These are phyloP conservation scores for Acleris laterana DNA, from an alignment of 2,888 invertebrate species.

Conservation along the genomic window DNA sequence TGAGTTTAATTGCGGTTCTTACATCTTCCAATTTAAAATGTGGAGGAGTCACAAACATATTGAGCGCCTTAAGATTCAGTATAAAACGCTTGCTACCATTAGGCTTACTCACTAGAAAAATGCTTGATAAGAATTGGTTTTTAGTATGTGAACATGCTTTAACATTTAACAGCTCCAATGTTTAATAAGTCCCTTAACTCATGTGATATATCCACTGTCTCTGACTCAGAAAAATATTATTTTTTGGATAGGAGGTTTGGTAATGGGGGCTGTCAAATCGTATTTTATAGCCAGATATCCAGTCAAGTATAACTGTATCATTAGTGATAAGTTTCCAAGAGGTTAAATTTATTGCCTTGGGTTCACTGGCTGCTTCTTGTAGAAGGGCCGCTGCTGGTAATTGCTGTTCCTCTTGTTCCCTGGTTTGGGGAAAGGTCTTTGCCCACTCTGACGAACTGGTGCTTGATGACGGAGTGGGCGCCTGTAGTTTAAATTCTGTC, in stretches of 20 bases:
- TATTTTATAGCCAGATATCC: constrained; percentile 5
- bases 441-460: too few relatives aligned
- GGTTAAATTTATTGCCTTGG: not conserved
- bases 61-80: not conserved
- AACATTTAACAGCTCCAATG: not conserved
- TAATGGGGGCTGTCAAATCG: not conserved
- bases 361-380: not conserved
- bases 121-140: not conserved
- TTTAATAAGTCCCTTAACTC: too few relatives aligned
- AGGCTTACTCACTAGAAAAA: not conserved
- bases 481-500: too few relatives aligned
- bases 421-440: too few relatives aligned
- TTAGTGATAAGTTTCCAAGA: constrained; percentile 1
- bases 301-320: not conserved
- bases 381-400: not conserved
- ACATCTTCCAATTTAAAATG: constrained; percentile 1
- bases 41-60: not conserved
- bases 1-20: constrained; percentile 9
- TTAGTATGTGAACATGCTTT: not conserved
- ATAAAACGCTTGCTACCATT: constrained; percentile 1
- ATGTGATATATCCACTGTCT: too few relatives aligned
- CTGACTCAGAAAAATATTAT: too few relatives aligned
- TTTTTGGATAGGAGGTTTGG: not conserved
- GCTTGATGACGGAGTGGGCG: too few relatives aligned
- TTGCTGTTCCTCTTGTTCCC: too few relatives aligned